A percentile compares a stretch with the other conserved stretches of the same genome.
These are phyloP conservation scores for Enteromius anoplus DNA, from an alignment of 2,797 vertebrate genomes.

Conservation along the genomic window DNA sequence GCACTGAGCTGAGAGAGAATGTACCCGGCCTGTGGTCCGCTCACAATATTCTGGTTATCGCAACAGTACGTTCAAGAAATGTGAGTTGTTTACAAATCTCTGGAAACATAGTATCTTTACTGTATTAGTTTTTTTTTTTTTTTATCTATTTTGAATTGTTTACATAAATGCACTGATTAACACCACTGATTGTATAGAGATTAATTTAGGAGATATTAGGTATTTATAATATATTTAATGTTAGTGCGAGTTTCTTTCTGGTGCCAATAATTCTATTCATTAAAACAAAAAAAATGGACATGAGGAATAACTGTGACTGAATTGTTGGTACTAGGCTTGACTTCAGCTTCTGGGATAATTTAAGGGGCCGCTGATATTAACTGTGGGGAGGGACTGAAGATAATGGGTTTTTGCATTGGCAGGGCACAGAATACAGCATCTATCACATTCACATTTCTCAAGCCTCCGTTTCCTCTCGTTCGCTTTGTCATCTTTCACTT, in stretches of 20 bases:
- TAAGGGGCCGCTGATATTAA: constrained; percentile 14
- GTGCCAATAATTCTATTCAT: constrained; percentile 40
- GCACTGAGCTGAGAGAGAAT: constrained; percentile 43
- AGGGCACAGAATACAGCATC: constrained; percentile 9
- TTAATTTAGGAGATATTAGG: constrained; percentile 47
- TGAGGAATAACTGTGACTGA: constrained; percentile 45
- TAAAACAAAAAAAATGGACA: constrained; percentile 32
- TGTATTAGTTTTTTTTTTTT: constrained; percentile 37
- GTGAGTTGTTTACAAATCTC: constrained; percentile 57
- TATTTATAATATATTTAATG: constrained; percentile 43
- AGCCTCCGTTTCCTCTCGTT: constrained; percentile 40
- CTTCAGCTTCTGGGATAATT: constrained; percentile 19
- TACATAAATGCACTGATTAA: constrained; percentile 57
- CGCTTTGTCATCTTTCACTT: constrained; percentile 46
- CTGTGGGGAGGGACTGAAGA: constrained; percentile 12
- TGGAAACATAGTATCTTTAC: constrained; percentile 45
- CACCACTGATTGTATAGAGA: constrained; percentile 56
- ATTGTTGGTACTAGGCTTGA: constrained; percentile 30
- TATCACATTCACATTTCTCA: constrained; percentile 21
- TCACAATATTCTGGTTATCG: constrained; percentile 42
- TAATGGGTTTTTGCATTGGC: constrained; percentile 23
- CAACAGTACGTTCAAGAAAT: constrained; percentile 49
- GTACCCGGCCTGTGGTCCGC: constrained; percentile 24
- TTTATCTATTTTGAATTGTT: constrained; percentile 47
- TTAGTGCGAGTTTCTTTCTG: constrained; percentile 38